These are phyloP conservation scores for Rhombomys opimus DNA, from an alignment of 2,113 vertebrate species.

Conservation along the genomic window DNA sequence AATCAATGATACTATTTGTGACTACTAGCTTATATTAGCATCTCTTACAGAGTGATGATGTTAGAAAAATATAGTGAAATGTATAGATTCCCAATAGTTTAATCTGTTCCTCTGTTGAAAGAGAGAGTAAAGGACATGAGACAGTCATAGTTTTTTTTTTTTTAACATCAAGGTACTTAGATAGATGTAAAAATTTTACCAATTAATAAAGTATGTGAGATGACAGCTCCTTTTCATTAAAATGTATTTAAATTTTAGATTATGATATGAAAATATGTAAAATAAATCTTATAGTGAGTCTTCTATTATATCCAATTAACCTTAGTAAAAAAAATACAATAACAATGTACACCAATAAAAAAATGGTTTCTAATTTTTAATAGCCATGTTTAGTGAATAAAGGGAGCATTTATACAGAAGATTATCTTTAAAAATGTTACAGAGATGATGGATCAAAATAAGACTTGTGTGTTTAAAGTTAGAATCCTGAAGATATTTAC, in stretches of 20 bases:
- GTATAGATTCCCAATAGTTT: conserved; percentile 52
- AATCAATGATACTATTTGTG: too few species aligned
- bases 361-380: conserved; percentile 73
- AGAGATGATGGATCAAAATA: conserved; percentile 60
- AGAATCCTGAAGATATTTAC: conserved; percentile 84
- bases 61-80: conserved; percentile 56
- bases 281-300: conserved; percentile 49
- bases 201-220: conserved; percentile 77
- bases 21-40: neutral
- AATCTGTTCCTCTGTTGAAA: conserved; percentile 48
- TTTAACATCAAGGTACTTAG: conserved; percentile 80
- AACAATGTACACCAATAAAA: conserved; percentile 56
- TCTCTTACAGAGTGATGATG: conserved; percentile 15
- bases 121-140: conserved; percentile 63
- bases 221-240: conserved; percentile 66
- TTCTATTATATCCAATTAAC: conserved; percentile 6
- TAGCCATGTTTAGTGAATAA: neutral
- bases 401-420: conserved; percentile 46
- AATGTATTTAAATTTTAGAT: conserved; percentile 74
- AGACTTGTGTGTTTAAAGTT: conserved; percentile 82
- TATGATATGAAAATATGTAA: conserved; percentile 66
- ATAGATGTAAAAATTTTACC: conserved; percentile 82
- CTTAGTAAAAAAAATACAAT: conserved; percentile 1
- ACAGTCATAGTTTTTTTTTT: conserved; percentile 77
- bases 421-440: conserved; percentile 54